phyloP scores from a whole-genome alignment of 2,113 vertebrate genomes.

The Toxotes jaculatrix region DNA sequence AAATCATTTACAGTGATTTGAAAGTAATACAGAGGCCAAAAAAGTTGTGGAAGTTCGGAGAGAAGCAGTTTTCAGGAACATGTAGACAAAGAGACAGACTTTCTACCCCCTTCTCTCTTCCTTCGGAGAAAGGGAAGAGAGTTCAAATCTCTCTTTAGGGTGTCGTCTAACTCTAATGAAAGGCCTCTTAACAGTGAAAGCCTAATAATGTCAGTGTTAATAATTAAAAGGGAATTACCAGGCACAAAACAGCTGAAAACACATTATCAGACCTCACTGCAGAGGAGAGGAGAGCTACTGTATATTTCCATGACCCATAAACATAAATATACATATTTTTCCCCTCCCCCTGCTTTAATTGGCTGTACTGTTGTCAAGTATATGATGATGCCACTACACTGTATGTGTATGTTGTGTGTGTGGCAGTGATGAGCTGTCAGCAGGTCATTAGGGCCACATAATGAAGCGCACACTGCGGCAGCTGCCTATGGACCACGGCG shows the following conservation, averaged over 20 bases:
- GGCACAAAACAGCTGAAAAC: slow-evolving; percentile 89
- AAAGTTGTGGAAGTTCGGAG: neutral
- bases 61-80: neutral
- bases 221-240: slow-evolving; percentile 91
- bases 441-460: slow-evolving; percentile 74
- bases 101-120: neutral
- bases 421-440: slow-evolving; percentile 71
- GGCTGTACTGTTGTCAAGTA: slow-evolving; percentile 66
- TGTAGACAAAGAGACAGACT: neutral
- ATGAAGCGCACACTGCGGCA: slow-evolving; percentile 69
- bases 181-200: slow-evolving; percentile 89
- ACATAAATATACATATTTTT: slow-evolving; percentile 54
- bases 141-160: slow-evolving; percentile 70
- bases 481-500: slow-evolving; percentile 62
- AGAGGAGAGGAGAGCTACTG: slow-evolving; percentile 77
- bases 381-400: slow-evolving; percentile 56
- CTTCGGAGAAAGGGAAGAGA: neutral
- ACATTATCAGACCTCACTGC: slow-evolving; percentile 77
- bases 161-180: slow-evolving; percentile 75
- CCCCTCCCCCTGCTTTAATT: slow-evolving; percentile 63
- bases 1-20: neutral
- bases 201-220: slow-evolving; percentile 93
- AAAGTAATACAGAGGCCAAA: neutral
- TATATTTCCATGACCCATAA: slow-evolving; percentile 47
- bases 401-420: slow-evolving; percentile 38